These are phyloP conservation scores for Bursaphelenchus okinawaensis DNA, from an alignment of 2,888 invertebrate species.

Conservation along the genomic window DNA sequence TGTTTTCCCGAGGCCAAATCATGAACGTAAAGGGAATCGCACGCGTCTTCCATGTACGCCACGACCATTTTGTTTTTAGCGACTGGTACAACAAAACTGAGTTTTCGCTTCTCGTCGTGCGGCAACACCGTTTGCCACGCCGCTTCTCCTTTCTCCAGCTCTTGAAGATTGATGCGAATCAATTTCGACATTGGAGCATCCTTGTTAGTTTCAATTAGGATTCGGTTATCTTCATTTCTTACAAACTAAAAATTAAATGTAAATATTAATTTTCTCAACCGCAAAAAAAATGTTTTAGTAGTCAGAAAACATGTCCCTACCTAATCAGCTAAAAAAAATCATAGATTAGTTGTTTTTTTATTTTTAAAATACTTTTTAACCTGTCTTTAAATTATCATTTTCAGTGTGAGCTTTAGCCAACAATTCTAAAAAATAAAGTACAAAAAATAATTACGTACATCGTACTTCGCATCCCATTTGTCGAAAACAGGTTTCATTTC, in stretches of 20 bases:
- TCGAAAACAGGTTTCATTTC: conserved; percentile 75
- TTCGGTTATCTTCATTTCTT: conserved; percentile 72
- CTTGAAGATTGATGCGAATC: conserved; percentile 67
- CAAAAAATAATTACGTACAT: conserved; percentile 67
- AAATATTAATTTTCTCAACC: neutral
- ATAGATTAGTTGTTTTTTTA: neutral
- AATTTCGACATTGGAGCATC: conserved; percentile 85
- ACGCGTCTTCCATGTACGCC: conserved; percentile 86
- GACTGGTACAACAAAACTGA: conserved; percentile 82
- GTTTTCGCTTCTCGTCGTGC: conserved; percentile 77
- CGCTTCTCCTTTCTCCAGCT: conserved; percentile 16
- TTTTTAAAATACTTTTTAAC: neutral
- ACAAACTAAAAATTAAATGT: conserved; percentile 70
- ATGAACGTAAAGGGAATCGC: conserved; percentile 78
- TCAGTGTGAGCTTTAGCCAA: neutral
- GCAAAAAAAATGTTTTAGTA: neutral
- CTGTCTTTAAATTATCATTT: too few species aligned
- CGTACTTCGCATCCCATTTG: conserved; percentile 86
- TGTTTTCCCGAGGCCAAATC: conserved; percentile 70
- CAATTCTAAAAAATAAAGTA: conserved; percentile 36
- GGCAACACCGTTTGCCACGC: conserved; percentile 77
- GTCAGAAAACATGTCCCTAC: too few species aligned
- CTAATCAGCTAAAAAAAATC: conserved; percentile 16
- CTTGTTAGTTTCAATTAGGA: conserved; percentile 84
- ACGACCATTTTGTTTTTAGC: conserved; percentile 78